Conservation (phyloP, 2,113 vertebrate genomes). For the Dryoscopus gambensis region DNA sequence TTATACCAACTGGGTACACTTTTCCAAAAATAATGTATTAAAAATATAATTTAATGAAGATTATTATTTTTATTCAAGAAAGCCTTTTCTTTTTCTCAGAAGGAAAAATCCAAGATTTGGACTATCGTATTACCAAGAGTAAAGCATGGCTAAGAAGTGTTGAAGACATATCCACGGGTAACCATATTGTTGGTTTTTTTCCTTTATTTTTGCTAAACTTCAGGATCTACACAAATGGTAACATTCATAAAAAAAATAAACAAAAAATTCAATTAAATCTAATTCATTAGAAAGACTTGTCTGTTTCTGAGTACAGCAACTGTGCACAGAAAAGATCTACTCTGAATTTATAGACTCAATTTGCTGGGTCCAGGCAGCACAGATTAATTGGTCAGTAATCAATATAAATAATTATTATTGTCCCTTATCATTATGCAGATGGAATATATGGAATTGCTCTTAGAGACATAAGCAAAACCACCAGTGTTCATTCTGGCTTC, state of each 20-base stretch:
- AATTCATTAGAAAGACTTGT: background rate
- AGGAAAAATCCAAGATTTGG: background rate
- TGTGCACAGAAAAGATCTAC: background rate
- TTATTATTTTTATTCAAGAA: background rate
- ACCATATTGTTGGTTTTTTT: background rate
- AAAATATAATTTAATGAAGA: background rate
- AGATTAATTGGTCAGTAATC: background rate
- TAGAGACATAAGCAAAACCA: background rate
- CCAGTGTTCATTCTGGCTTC: background rate
- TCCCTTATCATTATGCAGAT: background rate
- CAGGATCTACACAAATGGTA: background rate
- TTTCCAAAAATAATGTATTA: background rate
- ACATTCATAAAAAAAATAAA: background rate
- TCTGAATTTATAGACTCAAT: background rate
- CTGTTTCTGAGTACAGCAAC: background rate
- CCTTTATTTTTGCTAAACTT: background rate
- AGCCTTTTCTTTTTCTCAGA: background rate
- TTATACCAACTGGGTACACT: too few relatives aligned
- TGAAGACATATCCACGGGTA: background rate
- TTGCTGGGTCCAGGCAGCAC: background rate
- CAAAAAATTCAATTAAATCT: background rate
- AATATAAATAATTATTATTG: too few relatives aligned
- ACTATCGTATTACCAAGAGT: background rate
- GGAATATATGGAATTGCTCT: background rate
- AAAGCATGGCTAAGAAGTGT: fast-evolving